A percentile compares a stretch with the other conserved stretches of the same genome.
phyloP scores from a whole-genome alignment of 2,888 invertebrate genomes.

The Perizoma flavofasciatum region DNA sequence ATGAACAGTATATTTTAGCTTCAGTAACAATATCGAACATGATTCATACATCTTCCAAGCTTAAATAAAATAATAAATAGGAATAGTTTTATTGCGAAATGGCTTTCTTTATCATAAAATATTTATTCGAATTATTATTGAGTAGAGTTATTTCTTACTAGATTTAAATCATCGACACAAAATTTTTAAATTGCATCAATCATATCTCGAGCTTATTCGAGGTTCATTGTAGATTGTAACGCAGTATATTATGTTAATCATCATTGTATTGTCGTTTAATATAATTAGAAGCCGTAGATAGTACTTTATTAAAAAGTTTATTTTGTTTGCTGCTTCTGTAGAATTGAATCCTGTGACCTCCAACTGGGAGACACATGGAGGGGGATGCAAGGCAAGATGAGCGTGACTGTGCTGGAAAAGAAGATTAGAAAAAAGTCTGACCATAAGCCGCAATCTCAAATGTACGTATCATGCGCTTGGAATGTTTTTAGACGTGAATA shows the following conservation, averaged over 20 bases:
- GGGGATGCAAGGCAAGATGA: constrained; percentile 94
- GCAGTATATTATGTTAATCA: constrained; percentile 34
- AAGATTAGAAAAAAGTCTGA: constrained; percentile 89
- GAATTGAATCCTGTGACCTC: constrained; percentile 96
- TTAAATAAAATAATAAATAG: constrained; percentile 35
- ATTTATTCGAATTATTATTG: constrained; percentile 36
- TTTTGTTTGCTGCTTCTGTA: constrained; percentile 85
- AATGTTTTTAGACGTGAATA: constrained; percentile 57
- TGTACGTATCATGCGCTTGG: constrained; percentile 80
- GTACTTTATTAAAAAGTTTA: constrained; percentile 66
- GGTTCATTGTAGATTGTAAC: constrained; percentile 35
- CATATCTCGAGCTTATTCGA: constrained; percentile 25
- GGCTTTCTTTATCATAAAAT: constrained; percentile 52
- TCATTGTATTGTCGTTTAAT: constrained; percentile 43
- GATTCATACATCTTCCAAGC: constrained; percentile 50
- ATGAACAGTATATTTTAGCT: constrained; percentile 41
- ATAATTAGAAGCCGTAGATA: constrained; percentile 48
- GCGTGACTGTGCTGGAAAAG: constrained; percentile 87
- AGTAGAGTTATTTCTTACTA: constrained; percentile 28
- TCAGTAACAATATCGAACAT: constrained; percentile 47
- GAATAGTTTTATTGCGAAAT: constrained; percentile 44
- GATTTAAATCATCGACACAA: constrained; percentile 41
- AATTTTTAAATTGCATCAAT: constrained; percentile 6
- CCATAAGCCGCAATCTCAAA: constrained; percentile 87
- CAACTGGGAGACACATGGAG: constrained; percentile 87